Conservation (phyloP, 1,140 invertebrate genomes). For the Brachionus sp. region DNA sequence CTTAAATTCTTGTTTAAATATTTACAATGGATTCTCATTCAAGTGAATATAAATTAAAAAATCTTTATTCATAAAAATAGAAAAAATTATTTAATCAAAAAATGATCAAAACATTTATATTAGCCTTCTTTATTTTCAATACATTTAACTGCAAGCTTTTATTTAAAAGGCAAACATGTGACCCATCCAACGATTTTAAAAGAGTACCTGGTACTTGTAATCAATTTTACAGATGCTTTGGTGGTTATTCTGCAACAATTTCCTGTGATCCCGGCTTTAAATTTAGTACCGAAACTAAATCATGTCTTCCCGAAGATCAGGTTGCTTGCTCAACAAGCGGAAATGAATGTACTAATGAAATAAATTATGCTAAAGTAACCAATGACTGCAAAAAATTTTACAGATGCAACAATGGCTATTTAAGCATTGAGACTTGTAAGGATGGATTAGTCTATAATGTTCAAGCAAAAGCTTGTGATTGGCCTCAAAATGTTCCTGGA, state of each 20-base stretch:
- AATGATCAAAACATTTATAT: no score
- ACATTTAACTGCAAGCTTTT: not conserved
- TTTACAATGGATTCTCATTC: no score
- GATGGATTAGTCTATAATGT: not conserved
- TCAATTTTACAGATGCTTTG: conserved; percentile 15
- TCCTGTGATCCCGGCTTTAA: not conserved
- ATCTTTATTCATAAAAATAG: no score
- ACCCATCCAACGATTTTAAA: not conserved
- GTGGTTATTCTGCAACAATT: not conserved
- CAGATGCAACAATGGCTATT: not conserved
- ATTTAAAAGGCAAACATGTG: conserved; percentile 7
- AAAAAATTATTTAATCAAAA: no score
- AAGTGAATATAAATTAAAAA: no score
- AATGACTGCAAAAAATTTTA: not conserved
- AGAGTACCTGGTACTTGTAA: conserved; percentile 1
- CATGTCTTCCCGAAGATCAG: not conserved
- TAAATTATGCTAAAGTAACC: not conserved
- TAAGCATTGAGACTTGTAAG: not conserved
- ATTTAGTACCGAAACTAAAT: not conserved
- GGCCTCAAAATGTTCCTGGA: not conserved
- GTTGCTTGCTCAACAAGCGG: not conserved
- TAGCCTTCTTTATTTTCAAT: no score
- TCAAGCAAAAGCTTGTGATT: not conserved
- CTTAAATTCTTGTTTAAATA: no score
- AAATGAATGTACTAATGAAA: not conserved